Evolutionary conservation across 1,140 invertebrate species (phyloP).

Genomic region (Acromyrmex heyeri): DNA sequence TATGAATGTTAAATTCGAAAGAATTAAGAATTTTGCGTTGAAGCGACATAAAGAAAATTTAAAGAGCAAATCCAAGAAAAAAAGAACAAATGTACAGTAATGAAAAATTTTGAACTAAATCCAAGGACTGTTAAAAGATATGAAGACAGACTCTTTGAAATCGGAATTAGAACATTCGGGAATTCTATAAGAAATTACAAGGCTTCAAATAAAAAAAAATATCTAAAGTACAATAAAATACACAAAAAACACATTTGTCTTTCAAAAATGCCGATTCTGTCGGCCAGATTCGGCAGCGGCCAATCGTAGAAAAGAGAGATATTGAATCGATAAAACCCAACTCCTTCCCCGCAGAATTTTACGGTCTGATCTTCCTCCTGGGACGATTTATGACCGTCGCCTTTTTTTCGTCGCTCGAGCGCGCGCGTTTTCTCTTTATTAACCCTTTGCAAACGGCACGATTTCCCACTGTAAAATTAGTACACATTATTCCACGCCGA

Average conservation of each 20-base stretch:
- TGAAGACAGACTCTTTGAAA: not conserved
- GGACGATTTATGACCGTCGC: conserved; percentile 70
- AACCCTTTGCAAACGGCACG: not conserved
- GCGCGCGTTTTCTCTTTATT: conserved; percentile 24
- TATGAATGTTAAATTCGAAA: not conserved
- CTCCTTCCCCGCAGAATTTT: conserved; percentile 65
- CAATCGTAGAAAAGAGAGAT: conserved; percentile 69
- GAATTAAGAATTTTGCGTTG: not conserved
- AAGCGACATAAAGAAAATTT: not conserved
- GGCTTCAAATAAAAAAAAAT: conserved; percentile 9
- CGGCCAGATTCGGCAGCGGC: conserved; percentile 21
- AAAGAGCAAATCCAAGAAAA: too few relatives aligned
- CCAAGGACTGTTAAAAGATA: not conserved
- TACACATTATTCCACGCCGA: conserved; percentile 33
- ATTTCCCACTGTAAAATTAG: conserved; percentile 44
- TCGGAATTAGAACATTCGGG: not conserved
- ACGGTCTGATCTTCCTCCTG: conserved; percentile 70
- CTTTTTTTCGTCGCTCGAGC: conserved; percentile 42
- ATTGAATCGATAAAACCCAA: conserved; percentile 76
- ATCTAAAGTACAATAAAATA: not conserved
- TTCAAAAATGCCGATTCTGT: conserved; percentile 64
- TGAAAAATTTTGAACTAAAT: not conserved
- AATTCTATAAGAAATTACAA: not conserved
- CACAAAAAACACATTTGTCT: conserved; percentile 66
- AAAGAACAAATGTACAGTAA: not conserved